Evolutionary conservation across 2,888 invertebrate genomes (phyloP).

Genomic region (Ochropacha duplaris): DNA sequence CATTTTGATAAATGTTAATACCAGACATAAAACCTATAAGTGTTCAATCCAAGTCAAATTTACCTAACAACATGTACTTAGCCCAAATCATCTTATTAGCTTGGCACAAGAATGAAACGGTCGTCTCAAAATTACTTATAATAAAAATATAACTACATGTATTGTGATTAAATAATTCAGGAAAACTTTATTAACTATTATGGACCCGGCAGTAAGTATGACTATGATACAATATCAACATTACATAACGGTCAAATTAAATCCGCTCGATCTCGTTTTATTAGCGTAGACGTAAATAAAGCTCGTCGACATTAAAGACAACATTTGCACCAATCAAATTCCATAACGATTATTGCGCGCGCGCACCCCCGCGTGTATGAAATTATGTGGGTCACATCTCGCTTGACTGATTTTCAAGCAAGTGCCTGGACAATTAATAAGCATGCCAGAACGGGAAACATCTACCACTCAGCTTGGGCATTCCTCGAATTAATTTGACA

Average conservation of each 20-base stretch:
- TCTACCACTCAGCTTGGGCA: constrained; percentile 62
- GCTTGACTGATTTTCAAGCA: constrained; percentile 70
- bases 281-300: constrained; percentile 11
- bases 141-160: too few species aligned
- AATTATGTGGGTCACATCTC: constrained; percentile 35
- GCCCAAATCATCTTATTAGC: too few species aligned
- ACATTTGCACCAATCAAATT: constrained; percentile 39
- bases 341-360: constrained; percentile 28
- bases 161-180: too few species aligned
- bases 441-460: constrained; percentile 62
- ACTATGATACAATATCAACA: neutral
- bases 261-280: neutral
- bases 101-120: too few species aligned
- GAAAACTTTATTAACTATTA: neutral
- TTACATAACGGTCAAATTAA: neutral
- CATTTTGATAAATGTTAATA: too few species aligned
- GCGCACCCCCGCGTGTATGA: constrained; percentile 9
- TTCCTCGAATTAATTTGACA: constrained; percentile 82
- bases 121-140: too few species aligned
- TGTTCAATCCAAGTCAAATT: too few species aligned
- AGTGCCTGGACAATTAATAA: constrained; percentile 78
- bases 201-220: neutral
- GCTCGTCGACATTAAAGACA: constrained; percentile 16
- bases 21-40: too few species aligned
- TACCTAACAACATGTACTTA: too few species aligned